Percentiles rank a stretch among this genome's conserved stretches.
phyloP scores from a whole-genome alignment of 2,113 vertebrate species.

The Plotosus lineatus region DNA sequence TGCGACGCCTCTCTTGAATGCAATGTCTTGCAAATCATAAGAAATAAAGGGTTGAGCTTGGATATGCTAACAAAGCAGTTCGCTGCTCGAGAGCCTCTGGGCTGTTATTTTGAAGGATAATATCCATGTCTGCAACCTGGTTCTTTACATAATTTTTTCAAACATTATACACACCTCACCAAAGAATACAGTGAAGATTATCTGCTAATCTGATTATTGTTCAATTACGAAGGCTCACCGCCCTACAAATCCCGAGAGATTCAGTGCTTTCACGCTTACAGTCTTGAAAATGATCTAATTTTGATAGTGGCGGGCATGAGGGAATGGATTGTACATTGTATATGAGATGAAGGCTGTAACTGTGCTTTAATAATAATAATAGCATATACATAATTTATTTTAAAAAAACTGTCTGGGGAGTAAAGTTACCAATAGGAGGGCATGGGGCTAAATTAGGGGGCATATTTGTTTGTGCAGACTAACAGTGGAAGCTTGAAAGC shows the following conservation, averaged over 20 bases:
- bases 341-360: conserved; percentile 59
- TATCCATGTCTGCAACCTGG: conserved; percentile 64
- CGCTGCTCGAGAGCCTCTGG: conserved; percentile 43
- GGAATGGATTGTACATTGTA: conserved; percentile 53
- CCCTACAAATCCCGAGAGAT: conserved; percentile 56
- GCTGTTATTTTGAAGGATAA: conserved; percentile 55
- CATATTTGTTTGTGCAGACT: conserved; percentile 68
- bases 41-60: conserved; percentile 60
- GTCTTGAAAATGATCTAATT: conserved; percentile 46
- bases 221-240: conserved; percentile 60
- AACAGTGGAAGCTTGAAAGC: conserved; percentile 78
- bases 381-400: background rate
- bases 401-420: conserved; percentile 38
- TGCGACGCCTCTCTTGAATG: conserved; percentile 61
- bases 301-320: conserved; percentile 51
- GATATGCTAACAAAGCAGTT: conserved; percentile 59
- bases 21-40: conserved; percentile 64
- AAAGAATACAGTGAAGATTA: conserved; percentile 64
- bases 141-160: conserved; percentile 60
- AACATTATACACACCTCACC: conserved; percentile 54
- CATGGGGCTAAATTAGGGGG: conserved; percentile 50
- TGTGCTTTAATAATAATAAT: conserved; percentile 53
- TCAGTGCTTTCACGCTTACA: conserved; percentile 49
- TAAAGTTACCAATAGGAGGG: conserved; percentile 44
- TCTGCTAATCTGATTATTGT: conserved; percentile 71